Percentiles rank a stretch among this genome's conserved stretches.
These are phyloP conservation scores for Artibeus jamaicensis DNA, from an alignment of 2,797 vertebrate genomes.

Conservation along the genomic window DNA sequence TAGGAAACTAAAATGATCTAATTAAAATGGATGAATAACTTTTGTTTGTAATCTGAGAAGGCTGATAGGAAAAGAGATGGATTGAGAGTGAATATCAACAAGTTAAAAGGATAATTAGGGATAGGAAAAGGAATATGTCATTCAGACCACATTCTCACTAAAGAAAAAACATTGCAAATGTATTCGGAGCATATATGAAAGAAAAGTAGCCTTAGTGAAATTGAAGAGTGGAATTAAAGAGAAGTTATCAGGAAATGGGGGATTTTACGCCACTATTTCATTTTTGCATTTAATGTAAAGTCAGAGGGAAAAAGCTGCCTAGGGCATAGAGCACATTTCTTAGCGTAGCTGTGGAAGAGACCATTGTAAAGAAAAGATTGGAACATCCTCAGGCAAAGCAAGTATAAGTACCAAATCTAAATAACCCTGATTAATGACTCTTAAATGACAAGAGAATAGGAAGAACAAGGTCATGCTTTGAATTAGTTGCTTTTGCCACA, in stretches of 20 bases:
- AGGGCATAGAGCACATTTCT: constrained; percentile 16
- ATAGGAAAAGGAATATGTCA: constrained; percentile 29
- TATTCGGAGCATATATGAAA: constrained; percentile 35
- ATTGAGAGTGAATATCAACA: constrained; percentile 27
- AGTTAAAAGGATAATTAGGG: constrained; percentile 40
- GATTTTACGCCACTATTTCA: constrained; percentile 60
- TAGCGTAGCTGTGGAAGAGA: constrained; percentile 4
- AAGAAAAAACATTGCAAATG: constrained; percentile 25
- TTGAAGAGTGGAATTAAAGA: constrained; percentile 60
- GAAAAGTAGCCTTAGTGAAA: constrained; percentile 38
- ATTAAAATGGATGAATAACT: constrained; percentile 10
- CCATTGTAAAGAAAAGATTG: constrained; percentile 6
- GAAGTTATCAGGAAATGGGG: constrained; percentile 43
- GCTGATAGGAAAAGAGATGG: constrained; percentile 48
- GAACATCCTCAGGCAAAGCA: constrained; percentile 54
- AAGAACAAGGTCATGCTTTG: constrained; percentile 22
- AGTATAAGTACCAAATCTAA: constrained; percentile 53
- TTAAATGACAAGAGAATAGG: neutral
- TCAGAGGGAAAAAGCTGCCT: constrained; percentile 28
- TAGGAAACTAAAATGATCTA: neutral
- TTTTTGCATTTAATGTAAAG: constrained; percentile 55
- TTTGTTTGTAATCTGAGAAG: constrained; percentile 31
- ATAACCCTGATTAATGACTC: constrained; percentile 54
- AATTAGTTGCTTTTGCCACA: constrained; percentile 35
- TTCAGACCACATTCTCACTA: neutral